Base-by-base conservation (phyloP, 2,797 vertebrate species). In the Phalloptychus januarius region DNA sequence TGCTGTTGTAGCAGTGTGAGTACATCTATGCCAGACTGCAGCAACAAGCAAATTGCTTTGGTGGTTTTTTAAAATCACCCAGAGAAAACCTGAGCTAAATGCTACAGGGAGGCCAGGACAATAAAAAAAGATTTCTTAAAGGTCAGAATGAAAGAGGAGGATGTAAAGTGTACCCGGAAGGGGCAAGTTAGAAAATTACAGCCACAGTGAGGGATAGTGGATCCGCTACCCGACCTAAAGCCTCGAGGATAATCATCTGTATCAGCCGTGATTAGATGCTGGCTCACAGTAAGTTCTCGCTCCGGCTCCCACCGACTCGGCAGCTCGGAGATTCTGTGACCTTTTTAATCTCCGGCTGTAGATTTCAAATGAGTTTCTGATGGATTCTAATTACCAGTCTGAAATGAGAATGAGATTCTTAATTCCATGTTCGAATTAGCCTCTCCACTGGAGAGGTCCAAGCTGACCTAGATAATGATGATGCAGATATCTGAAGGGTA, bases 291-390 rank as follows among this genome's bases (percentile, higher is more conserved):
- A 88, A 81, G 76, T 42, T 72, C 74, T 75, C 1, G 71, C 71
- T 77, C 61, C 46, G 31, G 58, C 79, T 76, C 42, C 44, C 12
- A 70, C 72, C 31, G 52, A 61, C 73, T 76, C 61, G 23, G 15
- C n/a, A n/a, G 65, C 77, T 79, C 79, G 28, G 74, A 72, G 74
- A 72, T 11, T 76, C 48, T 75, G 1, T 78, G 83, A 86, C 83
- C 83, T 88, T 83, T 83, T 78, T 79, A 82, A 84, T 85, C 79
- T 77, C 28, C 78, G 40, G 80, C 83, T 86, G 79, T 78, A 78
- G 84, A 46, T 86, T 83, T 82, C 31, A 78, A 72, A 88, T 83
- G 77, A 89, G 76, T 81, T 84, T 83, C 81, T 88, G 86, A 85
- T 77, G 79, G 81, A 79, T 73, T 74, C 52, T 80, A 86, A 89